Percentiles rank a stretch among this genome's conserved stretches.
Conservation (phyloP, 2,113 vertebrate genomes). For the Danionella cerebrum region DNA sequence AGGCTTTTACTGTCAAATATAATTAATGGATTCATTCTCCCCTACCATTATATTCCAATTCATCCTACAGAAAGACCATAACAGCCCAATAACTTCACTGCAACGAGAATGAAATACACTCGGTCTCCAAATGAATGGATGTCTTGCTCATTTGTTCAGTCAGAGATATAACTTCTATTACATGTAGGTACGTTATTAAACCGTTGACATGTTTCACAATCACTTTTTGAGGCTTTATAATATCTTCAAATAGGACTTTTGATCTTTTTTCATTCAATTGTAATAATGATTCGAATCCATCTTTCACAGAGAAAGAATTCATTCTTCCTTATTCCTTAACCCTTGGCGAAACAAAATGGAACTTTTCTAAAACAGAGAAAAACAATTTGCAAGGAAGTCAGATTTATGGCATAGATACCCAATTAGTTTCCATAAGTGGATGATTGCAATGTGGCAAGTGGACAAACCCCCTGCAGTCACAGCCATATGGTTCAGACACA, state of each 20-base stretch:
- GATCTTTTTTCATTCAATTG: not conserved
- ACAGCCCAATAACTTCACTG: conserved; percentile 27
- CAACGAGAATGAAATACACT: conserved; percentile 30
- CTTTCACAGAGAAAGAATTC: not conserved
- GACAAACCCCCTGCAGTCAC: conserved; percentile 59
- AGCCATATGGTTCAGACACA: conserved; percentile 63
- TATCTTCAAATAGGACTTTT: conserved; percentile 1
- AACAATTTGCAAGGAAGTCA: no score
- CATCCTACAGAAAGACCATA: conserved; percentile 26
- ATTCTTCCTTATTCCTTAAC: not conserved
- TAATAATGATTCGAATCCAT: not conserved
- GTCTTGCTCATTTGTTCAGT: conserved; percentile 9
- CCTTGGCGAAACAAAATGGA: not conserved
- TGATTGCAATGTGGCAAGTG: conserved; percentile 18
- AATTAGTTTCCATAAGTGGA: conserved; percentile 21
- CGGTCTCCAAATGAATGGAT: conserved; percentile 17
- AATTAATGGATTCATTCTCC: conserved; percentile 38
- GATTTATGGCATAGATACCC: conserved; percentile 20
- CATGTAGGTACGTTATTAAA: conserved; percentile 14
- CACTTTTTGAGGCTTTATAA: conserved; percentile 8
- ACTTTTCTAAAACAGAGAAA: not conserved
- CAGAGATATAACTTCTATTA: conserved; percentile 16
- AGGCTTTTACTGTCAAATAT: conserved; percentile 26
- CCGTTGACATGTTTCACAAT: conserved; percentile 13
- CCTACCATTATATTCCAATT: conserved; percentile 41